Evolutionary conservation across 2,888 invertebrate genomes (phyloP), one percentile per base, ranked within the genome.

Genomic region (Girardia tigrina): DNA sequence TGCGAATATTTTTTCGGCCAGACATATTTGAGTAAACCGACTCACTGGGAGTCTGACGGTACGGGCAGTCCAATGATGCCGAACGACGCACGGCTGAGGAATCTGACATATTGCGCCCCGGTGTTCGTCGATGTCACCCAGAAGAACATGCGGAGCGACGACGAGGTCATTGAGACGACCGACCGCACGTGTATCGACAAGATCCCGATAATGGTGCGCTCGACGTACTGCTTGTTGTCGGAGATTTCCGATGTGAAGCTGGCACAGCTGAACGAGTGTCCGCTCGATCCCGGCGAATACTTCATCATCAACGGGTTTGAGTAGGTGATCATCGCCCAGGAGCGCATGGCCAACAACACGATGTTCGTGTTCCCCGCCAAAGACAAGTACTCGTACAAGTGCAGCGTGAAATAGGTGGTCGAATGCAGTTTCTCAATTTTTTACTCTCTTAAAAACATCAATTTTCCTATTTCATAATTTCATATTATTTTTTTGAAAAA

Each of bases 351-450:
- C 4, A 97, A 97, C 6, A 99, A 99, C 83, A 98, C 98, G 84
- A 98, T 99, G 0, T 99, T 99, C 86, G 98, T 99, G n/a, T 99
- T 99, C 83, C 91, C 92, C 80, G 94, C 98, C 92, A 98, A 98
- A 86, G 98, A 98, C 85, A 99, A 99, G 85, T 99, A 92, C 87
- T 95, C 97, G 0, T 98, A 90, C 83, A 98, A 97, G 87, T 91
- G 95, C 77, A 98, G 99, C 87, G 95, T 98, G 79, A 87, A 98
- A 69, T 97, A 97, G 0, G 91, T 91, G 81, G 84, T 93, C 78
- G 93, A 94, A 81, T 91, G 93, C 82, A 88, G 88, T 0, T 88
- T 94, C 0, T n/a, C n/a, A n/a, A n/a, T n/a, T n/a, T n/a, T n/a
- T n/a, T n/a, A n/a, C n/a, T n/a, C n/a, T n/a, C n/a, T n/a, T n/a